These are phyloP conservation scores for Tenthredo livida DNA, from an alignment of 2,888 invertebrate genomes.

Conservation along the genomic window DNA sequence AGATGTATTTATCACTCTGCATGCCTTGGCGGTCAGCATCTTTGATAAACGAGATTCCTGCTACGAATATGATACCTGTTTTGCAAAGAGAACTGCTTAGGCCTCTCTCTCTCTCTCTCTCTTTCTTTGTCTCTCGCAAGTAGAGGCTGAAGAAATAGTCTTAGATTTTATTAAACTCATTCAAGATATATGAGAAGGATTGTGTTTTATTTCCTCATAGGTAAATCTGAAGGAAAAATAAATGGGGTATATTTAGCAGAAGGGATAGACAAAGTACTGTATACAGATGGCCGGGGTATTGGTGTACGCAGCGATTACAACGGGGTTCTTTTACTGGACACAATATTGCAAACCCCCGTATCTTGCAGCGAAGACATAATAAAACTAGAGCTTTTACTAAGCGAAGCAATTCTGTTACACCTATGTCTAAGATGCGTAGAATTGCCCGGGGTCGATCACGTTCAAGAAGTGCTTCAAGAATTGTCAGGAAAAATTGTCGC, in stretches of 20 bases:
- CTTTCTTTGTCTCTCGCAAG: not conserved
- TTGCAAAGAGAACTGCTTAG: not conserved
- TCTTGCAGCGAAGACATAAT: conserved; percentile 88
- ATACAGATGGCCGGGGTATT: conserved; percentile 90
- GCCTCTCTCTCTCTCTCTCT: not conserved
- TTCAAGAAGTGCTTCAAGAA: conserved; percentile 88
- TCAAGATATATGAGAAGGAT: not conserved
- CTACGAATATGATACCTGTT: conserved; percentile 10
- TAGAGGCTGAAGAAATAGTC: not conserved
- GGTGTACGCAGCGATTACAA: conserved; percentile 95
- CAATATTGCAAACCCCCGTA: conserved; percentile 92
- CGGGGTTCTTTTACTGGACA: conserved; percentile 93
- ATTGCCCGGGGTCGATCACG: conserved; percentile 87
- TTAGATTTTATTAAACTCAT: not conserved
- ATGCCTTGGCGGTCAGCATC: not conserved
- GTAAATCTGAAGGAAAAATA: conserved; percentile 83
- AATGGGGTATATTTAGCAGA: conserved; percentile 86
- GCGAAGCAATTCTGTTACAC: conserved; percentile 92
- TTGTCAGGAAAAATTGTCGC: conserved; percentile 87
- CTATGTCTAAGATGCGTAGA: conserved; percentile 89
- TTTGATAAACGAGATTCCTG: not conserved
- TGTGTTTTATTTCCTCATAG: conserved; percentile 72
- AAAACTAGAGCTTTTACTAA: conserved; percentile 91
- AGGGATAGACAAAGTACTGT: conserved; percentile 90
- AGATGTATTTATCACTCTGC: not conserved